Conservation (phyloP, 2,113 vertebrate genomes). For the Pseudorectes ferrugineus region DNA sequence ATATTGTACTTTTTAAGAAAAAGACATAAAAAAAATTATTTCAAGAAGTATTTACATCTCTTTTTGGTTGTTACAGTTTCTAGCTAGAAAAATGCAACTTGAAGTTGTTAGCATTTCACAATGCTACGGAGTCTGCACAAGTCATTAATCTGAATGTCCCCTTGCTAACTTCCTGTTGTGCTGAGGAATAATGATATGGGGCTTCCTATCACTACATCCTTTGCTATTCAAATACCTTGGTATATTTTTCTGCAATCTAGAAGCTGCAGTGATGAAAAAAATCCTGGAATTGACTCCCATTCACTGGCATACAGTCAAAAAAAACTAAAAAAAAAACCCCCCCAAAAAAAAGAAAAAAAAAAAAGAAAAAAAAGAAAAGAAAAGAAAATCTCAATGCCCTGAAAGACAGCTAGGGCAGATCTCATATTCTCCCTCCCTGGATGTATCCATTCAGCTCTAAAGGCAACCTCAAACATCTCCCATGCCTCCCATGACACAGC, state of each 20-base stretch:
- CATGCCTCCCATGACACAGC: neutral
- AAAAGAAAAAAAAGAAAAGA: too few relatives aligned
- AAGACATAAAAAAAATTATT: neutral
- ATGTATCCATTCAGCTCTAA: neutral
- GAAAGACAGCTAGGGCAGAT: neutral
- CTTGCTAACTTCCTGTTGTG: neutral
- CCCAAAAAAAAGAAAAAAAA: too few relatives aligned
- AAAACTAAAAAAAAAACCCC: too few relatives aligned
- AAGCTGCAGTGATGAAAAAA: neutral
- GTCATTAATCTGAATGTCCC: neutral
- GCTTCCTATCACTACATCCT: neutral
- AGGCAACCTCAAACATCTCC: neutral
- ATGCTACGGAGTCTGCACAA: neutral
- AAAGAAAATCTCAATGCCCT: neutral
- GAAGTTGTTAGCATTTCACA: neutral
- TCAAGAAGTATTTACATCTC: neutral
- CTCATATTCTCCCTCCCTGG: neutral
- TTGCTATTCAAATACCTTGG: neutral
- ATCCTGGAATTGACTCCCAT: neutral
- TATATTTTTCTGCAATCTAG: neutral
- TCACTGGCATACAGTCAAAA: neutral
- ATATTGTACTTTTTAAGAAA: neutral
- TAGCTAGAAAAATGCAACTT: neutral
- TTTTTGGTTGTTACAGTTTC: neutral
- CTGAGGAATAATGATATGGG: neutral